phyloP scores from a whole-genome alignment of 2,888 invertebrate species.

The Apamea anceps region DNA sequence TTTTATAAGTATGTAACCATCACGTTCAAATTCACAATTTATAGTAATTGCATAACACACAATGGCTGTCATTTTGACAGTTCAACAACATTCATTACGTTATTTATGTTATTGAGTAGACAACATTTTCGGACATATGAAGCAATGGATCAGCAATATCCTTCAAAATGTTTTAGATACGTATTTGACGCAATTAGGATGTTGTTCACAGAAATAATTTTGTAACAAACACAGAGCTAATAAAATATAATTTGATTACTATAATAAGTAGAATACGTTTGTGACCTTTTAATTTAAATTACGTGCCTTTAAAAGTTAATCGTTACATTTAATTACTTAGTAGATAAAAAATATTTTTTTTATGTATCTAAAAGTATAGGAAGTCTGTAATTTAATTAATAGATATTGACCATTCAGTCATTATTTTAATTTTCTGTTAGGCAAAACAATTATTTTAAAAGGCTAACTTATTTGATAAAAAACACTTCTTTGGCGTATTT shows the following conservation, averaged over 20 bases:
- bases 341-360: neutral
- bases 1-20: constrained; percentile 19
- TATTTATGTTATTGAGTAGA: too few species aligned
- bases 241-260: neutral
- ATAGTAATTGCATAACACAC: too few species aligned
- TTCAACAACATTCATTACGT: too few species aligned
- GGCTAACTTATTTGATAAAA: neutral
- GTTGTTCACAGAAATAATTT: neutral
- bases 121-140: too few species aligned
- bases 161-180: too few species aligned
- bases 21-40: constrained; percentile 13
- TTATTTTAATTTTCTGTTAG: neutral
- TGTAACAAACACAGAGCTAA: neutral
- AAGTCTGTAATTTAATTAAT: neutral
- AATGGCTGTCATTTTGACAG: too few species aligned
- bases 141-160: too few species aligned
- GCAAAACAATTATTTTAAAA: constrained; percentile 14
- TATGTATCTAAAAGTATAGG: neutral
- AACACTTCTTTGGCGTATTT: neutral
- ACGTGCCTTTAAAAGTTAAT: neutral
- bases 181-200: too few species aligned
- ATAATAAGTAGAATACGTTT: neutral
- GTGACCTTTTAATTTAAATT: neutral
- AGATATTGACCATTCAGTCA: neutral
- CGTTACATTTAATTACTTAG: neutral